Conservation (phyloP, 2,797 vertebrate genomes). For the Lagodon rhomboides region DNA sequence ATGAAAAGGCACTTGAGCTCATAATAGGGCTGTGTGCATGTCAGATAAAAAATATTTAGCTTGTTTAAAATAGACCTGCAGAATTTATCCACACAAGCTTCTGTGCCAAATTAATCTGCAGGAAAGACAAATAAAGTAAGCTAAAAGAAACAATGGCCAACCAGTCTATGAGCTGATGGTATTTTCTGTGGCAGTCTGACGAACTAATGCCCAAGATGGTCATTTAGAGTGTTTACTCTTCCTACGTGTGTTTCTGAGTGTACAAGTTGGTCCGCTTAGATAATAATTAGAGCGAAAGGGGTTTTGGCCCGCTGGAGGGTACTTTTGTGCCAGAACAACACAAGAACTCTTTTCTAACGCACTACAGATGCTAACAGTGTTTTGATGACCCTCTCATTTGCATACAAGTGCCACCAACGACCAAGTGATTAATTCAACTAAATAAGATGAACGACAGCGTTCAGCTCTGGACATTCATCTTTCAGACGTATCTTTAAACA, state of each 20-base stretch:
- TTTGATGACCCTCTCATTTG: not conserved
- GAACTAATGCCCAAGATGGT: not conserved
- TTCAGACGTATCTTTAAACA: not conserved
- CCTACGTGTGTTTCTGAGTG: constrained; percentile 36
- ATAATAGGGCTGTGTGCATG: not conserved
- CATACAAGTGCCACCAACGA: not conserved
- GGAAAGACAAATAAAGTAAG: not conserved
- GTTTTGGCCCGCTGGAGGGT: constrained; percentile 54
- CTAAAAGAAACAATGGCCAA: not conserved
- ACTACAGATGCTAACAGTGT: constrained; percentile 10
- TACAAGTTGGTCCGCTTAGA: constrained; percentile 21
- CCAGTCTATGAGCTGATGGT: not conserved
- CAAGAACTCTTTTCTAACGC: constrained; percentile 37
- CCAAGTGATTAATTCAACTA: not conserved
- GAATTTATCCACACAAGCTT: not conserved
- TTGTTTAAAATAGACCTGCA: not conserved
- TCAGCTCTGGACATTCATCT: not conserved
- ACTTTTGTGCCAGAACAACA: constrained; percentile 56
- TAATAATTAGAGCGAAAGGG: constrained; percentile 68
- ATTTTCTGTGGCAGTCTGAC: not conserved
- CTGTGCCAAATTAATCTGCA: not conserved
- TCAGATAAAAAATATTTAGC: not conserved
- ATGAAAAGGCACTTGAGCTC: not conserved
- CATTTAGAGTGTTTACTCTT: not conserved
- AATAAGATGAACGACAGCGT: not conserved